These are phyloP conservation scores for Terebella lapidaria DNA, from an alignment of 2,888 invertebrate genomes.

Conservation along the genomic window DNA sequence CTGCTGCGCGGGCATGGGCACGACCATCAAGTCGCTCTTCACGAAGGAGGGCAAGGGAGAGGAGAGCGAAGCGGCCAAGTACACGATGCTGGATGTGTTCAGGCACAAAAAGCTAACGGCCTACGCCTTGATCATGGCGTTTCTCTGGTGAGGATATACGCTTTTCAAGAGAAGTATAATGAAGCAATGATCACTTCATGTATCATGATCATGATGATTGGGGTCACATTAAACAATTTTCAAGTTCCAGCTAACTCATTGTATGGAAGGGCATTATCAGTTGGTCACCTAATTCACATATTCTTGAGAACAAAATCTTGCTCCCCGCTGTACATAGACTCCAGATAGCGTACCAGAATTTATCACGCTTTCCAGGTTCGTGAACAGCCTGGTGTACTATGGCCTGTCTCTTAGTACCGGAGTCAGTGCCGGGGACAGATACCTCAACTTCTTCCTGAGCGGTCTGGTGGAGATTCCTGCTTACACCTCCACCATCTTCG, in stretches of 20 bases:
- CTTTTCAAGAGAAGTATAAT: too few species aligned
- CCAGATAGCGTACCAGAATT: too few species aligned
- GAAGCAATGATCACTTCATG: too few species aligned
- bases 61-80: slow-evolving; percentile 11
- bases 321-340: too few species aligned
- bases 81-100: slow-evolving; percentile 27
- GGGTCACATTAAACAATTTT: too few species aligned
- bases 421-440: slow-evolving; percentile 33
- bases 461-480: slow-evolving; percentile 31
- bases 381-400: slow-evolving; percentile 34
- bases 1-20: not conserved
- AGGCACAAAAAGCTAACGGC: slow-evolving; percentile 17
- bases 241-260: too few species aligned
- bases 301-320: too few species aligned
- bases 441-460: slow-evolving; percentile 30
- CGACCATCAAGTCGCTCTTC: not conserved
- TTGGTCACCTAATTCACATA: too few species aligned
- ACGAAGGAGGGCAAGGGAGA: not conserved
- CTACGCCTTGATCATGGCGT: slow-evolving; percentile 28
- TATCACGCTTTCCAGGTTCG: slow-evolving; percentile 32
- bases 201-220: too few species aligned
- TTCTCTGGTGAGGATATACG: slow-evolving; percentile 27
- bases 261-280: too few species aligned
- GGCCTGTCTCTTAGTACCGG: slow-evolving; percentile 34
- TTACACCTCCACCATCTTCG: slow-evolving; percentile 26